Conservation (phyloP, 2,888 invertebrate genomes). For the Drosophila mayaguana region DNA sequence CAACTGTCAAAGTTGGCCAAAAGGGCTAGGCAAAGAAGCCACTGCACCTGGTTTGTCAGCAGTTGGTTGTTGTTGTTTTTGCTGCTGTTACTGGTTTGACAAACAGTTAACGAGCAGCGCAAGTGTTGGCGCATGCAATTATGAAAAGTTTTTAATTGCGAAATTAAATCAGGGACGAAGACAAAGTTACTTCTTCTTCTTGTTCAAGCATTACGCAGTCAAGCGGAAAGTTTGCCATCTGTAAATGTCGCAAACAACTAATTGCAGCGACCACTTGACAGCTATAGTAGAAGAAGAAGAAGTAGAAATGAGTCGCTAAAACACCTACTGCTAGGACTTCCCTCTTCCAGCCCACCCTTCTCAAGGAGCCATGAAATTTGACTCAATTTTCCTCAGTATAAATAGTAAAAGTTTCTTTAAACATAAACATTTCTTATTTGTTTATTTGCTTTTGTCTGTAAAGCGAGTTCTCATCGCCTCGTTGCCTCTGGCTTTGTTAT, state of each 20-base stretch:
- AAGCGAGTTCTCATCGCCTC: not conserved
- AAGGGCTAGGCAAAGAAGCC: not conserved
- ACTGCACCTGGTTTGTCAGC: constrained; percentile 5
- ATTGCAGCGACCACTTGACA: constrained; percentile 54
- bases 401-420: constrained; percentile 51
- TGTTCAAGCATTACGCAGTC: constrained; percentile 11
- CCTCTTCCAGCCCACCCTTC: not conserved
- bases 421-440: constrained; percentile 56
- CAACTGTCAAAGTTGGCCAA: constrained; percentile 14
- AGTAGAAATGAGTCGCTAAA: too few relatives aligned
- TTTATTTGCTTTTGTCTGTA: constrained; percentile 12
- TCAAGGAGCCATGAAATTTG: constrained; percentile 30
- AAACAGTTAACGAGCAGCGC: constrained; percentile 11
- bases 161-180: constrained; percentile 63
- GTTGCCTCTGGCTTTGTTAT: constrained; percentile 30
- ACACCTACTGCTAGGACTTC: not conserved
- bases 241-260: constrained; percentile 66
- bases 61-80: not conserved
- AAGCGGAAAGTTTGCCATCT: constrained; percentile 67
- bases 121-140: constrained; percentile 62
- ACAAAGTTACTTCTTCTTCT: constrained; percentile 32
- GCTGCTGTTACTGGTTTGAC: constrained; percentile 6
- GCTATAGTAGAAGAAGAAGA: not conserved
- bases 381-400: constrained; percentile 32
- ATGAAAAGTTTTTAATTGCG: constrained; percentile 79